These are phyloP conservation scores for Excalfactoria chinensis DNA, from an alignment of 2,113 vertebrate species.

Conservation along the genomic window DNA sequence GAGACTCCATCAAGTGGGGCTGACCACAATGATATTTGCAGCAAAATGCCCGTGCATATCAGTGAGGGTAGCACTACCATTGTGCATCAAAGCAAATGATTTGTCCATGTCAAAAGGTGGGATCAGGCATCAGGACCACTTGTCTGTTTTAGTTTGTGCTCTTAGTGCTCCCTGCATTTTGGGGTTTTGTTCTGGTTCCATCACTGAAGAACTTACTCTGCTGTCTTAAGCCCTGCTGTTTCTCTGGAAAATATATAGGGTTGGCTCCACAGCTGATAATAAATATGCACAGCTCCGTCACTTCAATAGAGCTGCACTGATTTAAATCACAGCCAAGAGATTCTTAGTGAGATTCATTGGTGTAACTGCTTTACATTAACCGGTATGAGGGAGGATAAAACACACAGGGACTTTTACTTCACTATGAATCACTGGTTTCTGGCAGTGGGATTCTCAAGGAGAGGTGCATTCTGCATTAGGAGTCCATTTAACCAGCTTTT, in stretches of 20 bases:
- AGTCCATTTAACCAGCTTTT: not conserved
- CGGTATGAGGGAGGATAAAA: not conserved
- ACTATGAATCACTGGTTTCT: not conserved
- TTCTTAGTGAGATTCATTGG: not conserved
- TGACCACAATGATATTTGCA: not conserved
- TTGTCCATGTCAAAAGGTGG: not conserved
- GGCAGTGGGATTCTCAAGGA: not conserved
- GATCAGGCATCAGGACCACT: not conserved
- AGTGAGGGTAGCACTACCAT: rapidly evolving
- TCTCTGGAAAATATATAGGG: not conserved
- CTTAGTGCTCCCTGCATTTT: not conserved
- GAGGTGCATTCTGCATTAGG: not conserved
- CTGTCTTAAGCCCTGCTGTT: not conserved
- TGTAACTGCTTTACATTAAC: not conserved
- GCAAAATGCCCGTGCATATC: not conserved
- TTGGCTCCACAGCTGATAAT: not conserved
- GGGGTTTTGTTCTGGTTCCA: not conserved
- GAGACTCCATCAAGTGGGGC: not conserved
- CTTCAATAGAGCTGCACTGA: not conserved
- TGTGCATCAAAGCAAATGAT: not conserved
- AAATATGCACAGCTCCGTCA: not conserved
- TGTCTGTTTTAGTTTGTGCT: not conserved
- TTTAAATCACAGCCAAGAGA: not conserved
- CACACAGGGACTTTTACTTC: not conserved
- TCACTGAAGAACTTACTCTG: rapidly evolving